A percentile compares a stretch with the other conserved stretches of the same genome.
phyloP scores from a whole-genome alignment of 2,113 vertebrate genomes.

The Heterochromis multidens region DNA sequence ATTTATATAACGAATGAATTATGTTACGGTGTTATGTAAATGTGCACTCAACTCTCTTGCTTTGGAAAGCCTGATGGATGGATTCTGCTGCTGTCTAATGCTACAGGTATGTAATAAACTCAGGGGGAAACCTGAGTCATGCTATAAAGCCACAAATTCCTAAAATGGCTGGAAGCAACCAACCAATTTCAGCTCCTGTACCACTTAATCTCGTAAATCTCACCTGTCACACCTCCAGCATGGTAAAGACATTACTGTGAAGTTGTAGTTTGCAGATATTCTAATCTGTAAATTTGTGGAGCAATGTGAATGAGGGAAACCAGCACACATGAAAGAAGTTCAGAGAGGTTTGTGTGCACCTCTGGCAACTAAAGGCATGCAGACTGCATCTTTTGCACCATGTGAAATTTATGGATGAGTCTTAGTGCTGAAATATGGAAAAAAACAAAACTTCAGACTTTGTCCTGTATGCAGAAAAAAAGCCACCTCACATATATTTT shows the following conservation, averaged over 20 bases:
- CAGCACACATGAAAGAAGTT: neutral
- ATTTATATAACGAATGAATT: neutral
- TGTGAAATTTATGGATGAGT: neutral
- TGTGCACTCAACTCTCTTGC: neutral
- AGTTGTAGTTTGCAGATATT: neutral
- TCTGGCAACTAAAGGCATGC: neutral
- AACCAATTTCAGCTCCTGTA: neutral
- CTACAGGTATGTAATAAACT: neutral
- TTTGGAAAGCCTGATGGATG: neutral
- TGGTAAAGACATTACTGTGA: neutral
- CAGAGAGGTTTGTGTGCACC: neutral
- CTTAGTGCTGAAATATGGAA: neutral
- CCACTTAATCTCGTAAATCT: neutral
- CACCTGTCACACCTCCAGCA: neutral
- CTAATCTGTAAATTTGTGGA: neutral
- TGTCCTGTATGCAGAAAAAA: too few relatives aligned
- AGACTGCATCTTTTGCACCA: neutral
- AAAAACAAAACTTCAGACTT: fast-evolving
- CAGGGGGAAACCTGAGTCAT: neutral
- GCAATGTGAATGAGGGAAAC: neutral
- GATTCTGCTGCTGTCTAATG: neutral
- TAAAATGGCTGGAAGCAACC: neutral
- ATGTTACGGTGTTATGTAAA: neutral
- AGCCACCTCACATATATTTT: too few relatives aligned
- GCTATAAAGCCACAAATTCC: neutral